phyloP scores from a whole-genome alignment of 1,140 invertebrate species.

The Trigoniulus corallinus region DNA sequence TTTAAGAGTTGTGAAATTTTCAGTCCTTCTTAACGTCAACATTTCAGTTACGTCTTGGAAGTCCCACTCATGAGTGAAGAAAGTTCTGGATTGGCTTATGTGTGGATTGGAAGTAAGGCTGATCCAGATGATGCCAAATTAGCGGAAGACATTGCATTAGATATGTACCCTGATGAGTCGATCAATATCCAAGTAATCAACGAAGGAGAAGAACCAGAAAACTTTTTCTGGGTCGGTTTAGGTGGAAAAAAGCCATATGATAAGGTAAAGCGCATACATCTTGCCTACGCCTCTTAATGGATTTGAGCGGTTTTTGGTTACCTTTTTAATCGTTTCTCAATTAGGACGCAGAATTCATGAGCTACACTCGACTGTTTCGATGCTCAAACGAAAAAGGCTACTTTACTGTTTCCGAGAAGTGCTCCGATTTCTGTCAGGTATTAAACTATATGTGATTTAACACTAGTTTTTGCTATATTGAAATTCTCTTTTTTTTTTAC shows the following conservation, averaged over 20 bases:
- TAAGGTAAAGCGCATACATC: slow-evolving; percentile 22
- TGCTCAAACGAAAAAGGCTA: slow-evolving; percentile 99
- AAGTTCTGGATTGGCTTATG: slow-evolving; percentile 84
- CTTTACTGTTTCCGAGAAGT: slow-evolving; percentile 97
- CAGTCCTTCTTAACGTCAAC: slow-evolving; percentile 11
- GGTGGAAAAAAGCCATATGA: slow-evolving; percentile 88
- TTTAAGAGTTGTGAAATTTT: slow-evolving; percentile 5
- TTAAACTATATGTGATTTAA: no score
- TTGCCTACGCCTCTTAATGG: no score
- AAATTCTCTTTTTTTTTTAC: no score
- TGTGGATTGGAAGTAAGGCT: slow-evolving; percentile 86
- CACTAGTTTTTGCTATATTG: no score
- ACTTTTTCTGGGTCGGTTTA: slow-evolving; percentile 95
- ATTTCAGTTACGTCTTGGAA: slow-evolving; percentile 83
- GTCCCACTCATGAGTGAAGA: slow-evolving; percentile 86
- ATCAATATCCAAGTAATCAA: slow-evolving; percentile 53
- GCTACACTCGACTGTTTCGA: slow-evolving; percentile 83
- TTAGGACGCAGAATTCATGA: slow-evolving; percentile 76
- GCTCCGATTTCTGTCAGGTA: slow-evolving; percentile 98
- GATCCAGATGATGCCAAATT: slow-evolving; percentile 74
- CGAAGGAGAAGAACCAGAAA: slow-evolving; percentile 96
- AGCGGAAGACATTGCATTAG: slow-evolving; percentile 80
- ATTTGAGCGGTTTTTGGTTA: no score
- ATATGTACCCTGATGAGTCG: slow-evolving; percentile 69
- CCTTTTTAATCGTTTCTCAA: no score